phyloP scores from a whole-genome alignment of 2,888 invertebrate genomes.

The Alloscopus bannaensis region DNA sequence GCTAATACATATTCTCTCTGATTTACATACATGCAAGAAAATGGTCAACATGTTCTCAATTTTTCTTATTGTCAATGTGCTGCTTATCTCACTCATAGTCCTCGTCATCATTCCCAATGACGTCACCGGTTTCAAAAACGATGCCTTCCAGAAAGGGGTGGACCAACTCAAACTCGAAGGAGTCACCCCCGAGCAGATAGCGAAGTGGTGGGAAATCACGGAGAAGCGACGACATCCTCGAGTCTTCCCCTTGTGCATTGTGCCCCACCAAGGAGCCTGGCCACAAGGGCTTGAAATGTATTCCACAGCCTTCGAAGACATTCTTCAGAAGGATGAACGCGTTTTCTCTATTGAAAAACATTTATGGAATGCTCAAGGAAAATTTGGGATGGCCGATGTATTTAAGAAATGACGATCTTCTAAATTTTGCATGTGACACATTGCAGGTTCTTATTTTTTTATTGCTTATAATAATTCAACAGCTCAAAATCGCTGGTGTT shows the following conservation, averaged over 20 bases:
- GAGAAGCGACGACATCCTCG: not conserved
- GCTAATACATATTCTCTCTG: too few species aligned
- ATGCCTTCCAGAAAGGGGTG: not conserved
- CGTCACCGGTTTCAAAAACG: not conserved
- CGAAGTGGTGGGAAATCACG: conserved; percentile 11
- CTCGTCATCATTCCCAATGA: too few species aligned
- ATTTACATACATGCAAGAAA: too few species aligned
- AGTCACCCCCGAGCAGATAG: not conserved
- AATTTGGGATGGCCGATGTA: not conserved
- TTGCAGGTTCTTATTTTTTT: not conserved
- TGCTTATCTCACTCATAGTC: too few species aligned
- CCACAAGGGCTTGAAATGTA: not conserved
- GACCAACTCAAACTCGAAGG: not conserved
- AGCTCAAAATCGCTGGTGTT: not conserved
- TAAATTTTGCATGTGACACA: not conserved
- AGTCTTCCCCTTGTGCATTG: not conserved
- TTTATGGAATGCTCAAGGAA: not conserved
- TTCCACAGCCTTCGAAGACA: not conserved
- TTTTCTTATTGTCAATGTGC: not conserved
- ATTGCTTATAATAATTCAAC: not conserved
- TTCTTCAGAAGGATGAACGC: not conserved
- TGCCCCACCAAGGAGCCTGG: not conserved
- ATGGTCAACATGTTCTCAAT: not conserved
- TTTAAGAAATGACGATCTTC: not conserved
- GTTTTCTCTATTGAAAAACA: not conserved